phyloP scores from a whole-genome alignment of 2,113 vertebrate species.

The Tachysurus vachellii region DNA sequence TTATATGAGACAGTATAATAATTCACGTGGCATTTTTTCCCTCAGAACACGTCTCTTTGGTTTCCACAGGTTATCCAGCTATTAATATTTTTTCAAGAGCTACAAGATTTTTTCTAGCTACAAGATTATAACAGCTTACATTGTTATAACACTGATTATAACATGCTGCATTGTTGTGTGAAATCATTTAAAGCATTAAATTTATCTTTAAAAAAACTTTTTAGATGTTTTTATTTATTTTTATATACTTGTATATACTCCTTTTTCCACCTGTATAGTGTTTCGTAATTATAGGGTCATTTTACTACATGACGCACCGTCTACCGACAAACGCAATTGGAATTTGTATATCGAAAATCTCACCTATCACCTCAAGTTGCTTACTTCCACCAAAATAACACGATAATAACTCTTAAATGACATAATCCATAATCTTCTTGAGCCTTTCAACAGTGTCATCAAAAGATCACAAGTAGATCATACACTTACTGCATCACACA shows the following conservation, averaged over 20 bases:
- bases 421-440: neutral
- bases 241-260: too few relatives aligned
- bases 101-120: neutral
- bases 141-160: neutral
- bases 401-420: neutral
- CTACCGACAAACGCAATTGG: too few relatives aligned
- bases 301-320: too few relatives aligned
- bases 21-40: neutral
- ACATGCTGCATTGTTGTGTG: neutral
- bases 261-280: too few relatives aligned
- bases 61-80: neutral
- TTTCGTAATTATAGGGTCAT: too few relatives aligned
- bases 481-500: conserved; percentile 1
- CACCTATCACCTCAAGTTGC: neutral
- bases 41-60: neutral
- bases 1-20: neutral
- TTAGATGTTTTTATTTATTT: too few relatives aligned
- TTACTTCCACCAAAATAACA: neutral
- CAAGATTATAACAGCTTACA: neutral
- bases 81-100: neutral
- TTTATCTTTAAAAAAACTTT: too few relatives aligned
- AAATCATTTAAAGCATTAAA: neutral
- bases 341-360: neutral
- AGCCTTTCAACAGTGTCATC: neutral
- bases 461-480: conserved; percentile 16